Evolutionary conservation across 23 tunicate genomes (phyloP), one percentile per base, ranked within the genome.

Genomic region (Styela clava): DNA sequence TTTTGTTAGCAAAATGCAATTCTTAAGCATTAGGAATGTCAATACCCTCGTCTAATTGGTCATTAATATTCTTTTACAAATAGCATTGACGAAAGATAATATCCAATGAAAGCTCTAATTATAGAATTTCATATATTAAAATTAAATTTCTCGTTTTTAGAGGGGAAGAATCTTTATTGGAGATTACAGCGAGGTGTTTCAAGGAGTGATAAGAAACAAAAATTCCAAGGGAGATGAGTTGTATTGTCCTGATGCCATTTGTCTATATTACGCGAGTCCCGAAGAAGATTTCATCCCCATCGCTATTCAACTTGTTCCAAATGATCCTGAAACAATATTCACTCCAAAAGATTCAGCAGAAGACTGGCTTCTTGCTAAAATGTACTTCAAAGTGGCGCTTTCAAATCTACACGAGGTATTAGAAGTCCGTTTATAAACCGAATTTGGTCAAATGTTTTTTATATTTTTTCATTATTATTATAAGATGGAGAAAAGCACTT

Each of bases 351-450:
- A 83, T 76, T 62, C 27, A 16, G 69, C 69, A 69, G 64, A 83
- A 33, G 93, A 88, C 34, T 88, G 93, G 93, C 56, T 88, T 27
- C 80, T 88, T 44, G 93, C 93, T 35, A 88, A 88, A 62, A 83
- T 88, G 93, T 88, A 74, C 35, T 83, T 77, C 52, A 69, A 68
- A 26, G 33, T 79, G 2, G 80, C 87, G 2, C 16, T 24, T n/a
- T 28, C 24, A 1, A 76, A 62, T 24, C 16, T 83, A 52, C 93
- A 88, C 52, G 84, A 88, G 93, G 93, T 88, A 25, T 44, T n/a
- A 61, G 22, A 61, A 21, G 22, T 56, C n/a, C n/a, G 64, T 61
- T 61, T 61, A 61, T 61, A 61, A 21, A 23, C 22, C 22, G 64
- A 0, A 22, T 61, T 21, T 61, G n/a, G 64, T 23, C n/a, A 61